Conservation (phyloP, 2,888 invertebrate species). For the Sthenelais limicola region DNA sequence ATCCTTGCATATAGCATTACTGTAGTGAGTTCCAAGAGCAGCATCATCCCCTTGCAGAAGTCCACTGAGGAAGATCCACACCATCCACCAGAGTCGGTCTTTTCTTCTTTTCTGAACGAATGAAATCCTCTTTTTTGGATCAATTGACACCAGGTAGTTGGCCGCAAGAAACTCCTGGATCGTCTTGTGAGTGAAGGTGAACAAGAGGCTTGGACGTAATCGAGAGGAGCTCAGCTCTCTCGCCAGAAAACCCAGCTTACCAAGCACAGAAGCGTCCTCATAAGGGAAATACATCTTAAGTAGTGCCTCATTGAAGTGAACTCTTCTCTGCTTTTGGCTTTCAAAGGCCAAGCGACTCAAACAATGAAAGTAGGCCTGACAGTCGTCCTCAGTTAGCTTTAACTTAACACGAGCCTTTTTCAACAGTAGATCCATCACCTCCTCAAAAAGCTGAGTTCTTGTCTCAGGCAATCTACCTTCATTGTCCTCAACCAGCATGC, state of each 20-base stretch:
- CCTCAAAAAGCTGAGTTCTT: conserved; percentile 31
- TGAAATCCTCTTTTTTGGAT: background rate
- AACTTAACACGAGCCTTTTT: conserved; percentile 21
- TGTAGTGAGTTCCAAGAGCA: conserved; percentile 11
- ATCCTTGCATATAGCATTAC: conserved; percentile 14
- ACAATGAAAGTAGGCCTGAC: conserved; percentile 5
- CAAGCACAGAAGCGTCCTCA: background rate
- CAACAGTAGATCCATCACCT: conserved; percentile 27
- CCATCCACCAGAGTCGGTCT: conserved; percentile 19
- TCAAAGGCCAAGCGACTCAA: conserved; percentile 26
- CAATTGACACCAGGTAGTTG: conserved; percentile 13
- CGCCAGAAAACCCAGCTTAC: conserved; percentile 16
- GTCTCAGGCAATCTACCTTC: conserved; percentile 31
- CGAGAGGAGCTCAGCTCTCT: conserved; percentile 15
- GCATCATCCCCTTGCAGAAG: conserved; percentile 22
- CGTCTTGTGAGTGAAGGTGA: conserved; percentile 35
- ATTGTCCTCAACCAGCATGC: conserved; percentile 38
- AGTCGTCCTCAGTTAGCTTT: background rate
- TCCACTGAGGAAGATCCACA: conserved; percentile 40
- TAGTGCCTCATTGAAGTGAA: conserved; percentile 21
- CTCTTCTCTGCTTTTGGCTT: conserved; percentile 1
- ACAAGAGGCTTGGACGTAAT: conserved; percentile 6
- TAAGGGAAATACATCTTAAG: conserved; percentile 18
- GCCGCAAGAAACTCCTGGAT: conserved; percentile 37
- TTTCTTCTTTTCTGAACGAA: conserved; percentile 4